Base-by-base conservation (phyloP, 2,113 vertebrate genomes). In the Paralichthys olivaceus region DNA sequence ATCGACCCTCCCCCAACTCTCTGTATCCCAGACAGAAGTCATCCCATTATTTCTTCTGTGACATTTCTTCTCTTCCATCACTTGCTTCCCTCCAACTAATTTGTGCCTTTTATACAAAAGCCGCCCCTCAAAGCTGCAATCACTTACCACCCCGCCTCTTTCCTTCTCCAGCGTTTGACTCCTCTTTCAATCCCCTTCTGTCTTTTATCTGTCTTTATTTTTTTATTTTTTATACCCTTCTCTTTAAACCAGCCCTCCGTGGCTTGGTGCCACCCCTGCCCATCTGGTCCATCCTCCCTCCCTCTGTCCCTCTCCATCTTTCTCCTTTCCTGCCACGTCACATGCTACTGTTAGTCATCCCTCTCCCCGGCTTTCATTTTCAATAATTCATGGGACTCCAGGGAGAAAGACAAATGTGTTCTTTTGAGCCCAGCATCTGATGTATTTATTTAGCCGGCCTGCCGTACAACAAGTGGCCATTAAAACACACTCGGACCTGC, bases 311-410 rank as follows among this genome's bases (percentile, higher is more conserved):
- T 73, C 65, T 72, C 83, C 69, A 40, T 77, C 72, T 25, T 28
- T 51, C 58, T 77, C 59, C 61, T 64, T 63, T 76, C 59, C 28
- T 69, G 49, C 72, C 64, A 49, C 49, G 28, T 89, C 84, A 73
- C 57, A 71, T 0, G 32, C 75, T 55, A 43, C 69, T 75, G 66
- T 83, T 86, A 65, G 79, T 83, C 83, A 73, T 80, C 81, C 63
- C 72, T 59, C 79, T 61, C 69, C 56, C 63, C 56, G 49, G 92
- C 89, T 87, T 93, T 91, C 89, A 82, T 82, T 93, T 92, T 94
- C 93, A 95, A 94, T 94, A 93, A 95, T 94, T 94, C 89, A 92
- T 91, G 63, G 3, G 90, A 86, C 90, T 94, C 91, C 47, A 59
- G 88, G 87, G 94, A 90, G 91, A 87, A 87, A 88, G 61, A 90